These are phyloP conservation scores for Colletes collaris DNA, from an alignment of 2,888 invertebrate species.

Conservation along the genomic window DNA sequence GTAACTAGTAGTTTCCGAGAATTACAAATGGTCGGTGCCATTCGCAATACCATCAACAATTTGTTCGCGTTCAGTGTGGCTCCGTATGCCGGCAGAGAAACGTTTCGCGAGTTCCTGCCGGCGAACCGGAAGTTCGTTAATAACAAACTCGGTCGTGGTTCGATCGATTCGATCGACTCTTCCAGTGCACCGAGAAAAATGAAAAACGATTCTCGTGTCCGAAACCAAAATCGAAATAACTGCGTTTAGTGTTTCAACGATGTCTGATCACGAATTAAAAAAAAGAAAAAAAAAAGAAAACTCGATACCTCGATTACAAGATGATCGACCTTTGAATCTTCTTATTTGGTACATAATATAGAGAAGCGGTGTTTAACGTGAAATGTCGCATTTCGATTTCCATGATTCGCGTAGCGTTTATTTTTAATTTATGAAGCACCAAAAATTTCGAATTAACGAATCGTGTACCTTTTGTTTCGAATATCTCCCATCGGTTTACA, in stretches of 20 bases:
- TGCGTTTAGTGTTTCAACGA: not conserved
- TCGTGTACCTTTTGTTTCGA: too few species aligned
- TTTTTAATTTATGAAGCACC: too few species aligned
- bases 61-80: slow-evolving; percentile 43
- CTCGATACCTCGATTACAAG: not conserved
- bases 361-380: not conserved
- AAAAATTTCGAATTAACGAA: too few species aligned
- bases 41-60: slow-evolving; percentile 43
- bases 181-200: not conserved
- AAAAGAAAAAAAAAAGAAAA: too few species aligned
- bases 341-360: not conserved
- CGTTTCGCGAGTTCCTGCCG: slow-evolving; percentile 15
- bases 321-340: not conserved
- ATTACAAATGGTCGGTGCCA: slow-evolving; percentile 48
- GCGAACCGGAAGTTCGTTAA: slow-evolving; percentile 1
- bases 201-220: not conserved
- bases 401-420: not conserved
- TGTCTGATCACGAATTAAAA: too few species aligned
- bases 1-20: slow-evolving; percentile 24
- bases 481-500: too few species aligned
- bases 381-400: not conserved
- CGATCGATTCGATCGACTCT: not conserved
- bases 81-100: slow-evolving; percentile 35
- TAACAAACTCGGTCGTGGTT: not conserved
- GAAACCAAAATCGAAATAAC: not conserved